A percentile compares a stretch with the other conserved stretches of the same genome.
Conservation (phyloP, 2,797 vertebrate genomes). For the Eospalax fontanierii region DNA sequence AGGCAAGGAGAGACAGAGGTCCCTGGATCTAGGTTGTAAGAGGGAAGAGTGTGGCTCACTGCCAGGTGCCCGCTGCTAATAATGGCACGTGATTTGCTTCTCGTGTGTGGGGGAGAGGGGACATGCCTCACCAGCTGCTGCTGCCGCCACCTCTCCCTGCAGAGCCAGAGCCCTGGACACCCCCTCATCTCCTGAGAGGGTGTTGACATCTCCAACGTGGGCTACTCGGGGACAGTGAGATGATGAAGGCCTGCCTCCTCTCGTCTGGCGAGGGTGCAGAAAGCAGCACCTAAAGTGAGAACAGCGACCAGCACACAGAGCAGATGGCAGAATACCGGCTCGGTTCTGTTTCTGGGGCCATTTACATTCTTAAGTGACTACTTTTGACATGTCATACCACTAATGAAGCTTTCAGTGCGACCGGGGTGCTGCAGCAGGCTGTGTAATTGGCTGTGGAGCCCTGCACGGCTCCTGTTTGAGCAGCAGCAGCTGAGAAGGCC, state of each 20-base stretch:
- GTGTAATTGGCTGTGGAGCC: conserved; percentile 55
- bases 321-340: conserved; percentile 90
- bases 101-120: conserved; percentile 76
- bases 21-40: not conserved
- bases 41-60: conserved; percentile 52
- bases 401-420: conserved; percentile 87
- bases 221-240: conserved; percentile 86
- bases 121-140: conserved; percentile 93
- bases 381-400: conserved; percentile 89
- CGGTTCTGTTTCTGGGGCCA: conserved; percentile 87
- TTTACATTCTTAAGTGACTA: conserved; percentile 90
- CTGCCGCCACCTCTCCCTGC: conserved; percentile 91
- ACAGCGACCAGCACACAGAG: conserved; percentile 83
- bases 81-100: conserved; percentile 84
- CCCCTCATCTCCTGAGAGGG: conserved; percentile 85
- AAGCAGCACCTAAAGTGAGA: conserved; percentile 86
- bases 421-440: conserved; percentile 78
- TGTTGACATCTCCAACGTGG: conserved; percentile 89
- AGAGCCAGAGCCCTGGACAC: conserved; percentile 83
- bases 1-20: rapidly evolving
- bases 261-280: conserved; percentile 89
- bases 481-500: conserved; percentile 4
- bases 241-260: conserved; percentile 85
- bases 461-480: conserved; percentile 56
- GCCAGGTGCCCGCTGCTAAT: conserved; percentile 86